Evolutionary conservation across 2,113 vertebrate species (phyloP), one percentile per base, ranked within the genome.

Genomic region (Potamarius usumacintae): DNA sequence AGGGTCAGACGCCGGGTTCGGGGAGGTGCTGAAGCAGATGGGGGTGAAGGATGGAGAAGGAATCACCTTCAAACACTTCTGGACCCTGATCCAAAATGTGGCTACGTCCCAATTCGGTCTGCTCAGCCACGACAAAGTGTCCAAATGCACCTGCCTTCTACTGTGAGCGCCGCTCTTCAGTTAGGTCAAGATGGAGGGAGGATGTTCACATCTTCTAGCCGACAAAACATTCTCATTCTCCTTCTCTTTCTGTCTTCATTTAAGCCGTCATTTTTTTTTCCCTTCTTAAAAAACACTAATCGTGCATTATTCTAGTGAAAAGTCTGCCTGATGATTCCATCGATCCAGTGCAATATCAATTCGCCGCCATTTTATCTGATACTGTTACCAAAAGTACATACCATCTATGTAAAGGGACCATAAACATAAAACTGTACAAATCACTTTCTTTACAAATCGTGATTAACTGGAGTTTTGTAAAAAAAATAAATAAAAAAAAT

Each of bases 41-140:
- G 94, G 94, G 1, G 94, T 95, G 22, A 92, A 89, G 18, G 94
- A 95, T 0, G 95, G 94, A 1, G 94, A 95, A 81, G 94, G 94
- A 67, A 90, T 96, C 91, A 92, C 93, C 89, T 96, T 96, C 93
- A 91, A 90, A 74, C 90, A 94, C 50, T 96, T 96, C 93, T 96
- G 95, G 95, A 91, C 0, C 85, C 88, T 96, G 8, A 93, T 96
- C 92, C 95, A 95, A 92, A 88, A 86, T 2, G 0, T 95, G 90
- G 94, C 95, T 90, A 88, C 88, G 53, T 4, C 30, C 1, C 93
- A 95, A 89, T 84, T 93, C 48, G 30, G 90, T 86, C 1, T 89
- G 53, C 88, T 95, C 14, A 90, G 92, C 71, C 69, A 82, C 14
- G 90, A 90, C 79, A 91, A 89, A 79, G 90, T 93, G 80, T 90